Evolutionary conservation across 2,888 invertebrate genomes (phyloP).

Genomic region (Dasysyrphus tricinctus): DNA sequence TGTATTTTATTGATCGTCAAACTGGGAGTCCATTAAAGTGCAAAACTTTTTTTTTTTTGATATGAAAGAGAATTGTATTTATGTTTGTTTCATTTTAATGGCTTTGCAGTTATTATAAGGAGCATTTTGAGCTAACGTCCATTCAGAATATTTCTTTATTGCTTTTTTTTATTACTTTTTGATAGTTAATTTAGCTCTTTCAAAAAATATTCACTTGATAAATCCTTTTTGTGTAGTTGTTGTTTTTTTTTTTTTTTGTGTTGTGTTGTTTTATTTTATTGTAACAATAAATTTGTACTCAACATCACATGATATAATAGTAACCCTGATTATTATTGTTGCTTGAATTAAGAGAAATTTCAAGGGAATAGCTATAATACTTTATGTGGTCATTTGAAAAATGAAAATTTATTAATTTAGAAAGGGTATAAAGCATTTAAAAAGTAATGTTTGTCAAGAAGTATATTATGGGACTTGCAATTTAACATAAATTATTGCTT

Average conservation of each 20-base stretch:
- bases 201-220: conserved; percentile 14
- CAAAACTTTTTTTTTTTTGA: conserved; percentile 20
- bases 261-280: conserved; percentile 3
- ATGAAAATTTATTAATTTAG: background rate
- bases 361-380: background rate
- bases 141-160: conserved; percentile 11
- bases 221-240: background rate
- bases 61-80: conserved; percentile 5
- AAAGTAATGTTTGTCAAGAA: background rate
- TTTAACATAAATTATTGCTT: background rate
- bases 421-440: background rate
- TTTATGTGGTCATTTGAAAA: background rate
- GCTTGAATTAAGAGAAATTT: background rate
- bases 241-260: background rate
- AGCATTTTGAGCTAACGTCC: background rate
- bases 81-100: conserved; percentile 18
- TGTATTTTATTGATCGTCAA: conserved; percentile 40
- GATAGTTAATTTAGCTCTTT: conserved; percentile 20
- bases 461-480: background rate
- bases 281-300: background rate
- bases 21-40: conserved; percentile 30
- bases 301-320: conserved; percentile 14
- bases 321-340: conserved; percentile 4
- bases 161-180: conserved; percentile 29
- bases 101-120: conserved; percentile 19